Evolutionary conservation across 2,888 invertebrate species (phyloP).

Genomic region (Allacma fusca): DNA sequence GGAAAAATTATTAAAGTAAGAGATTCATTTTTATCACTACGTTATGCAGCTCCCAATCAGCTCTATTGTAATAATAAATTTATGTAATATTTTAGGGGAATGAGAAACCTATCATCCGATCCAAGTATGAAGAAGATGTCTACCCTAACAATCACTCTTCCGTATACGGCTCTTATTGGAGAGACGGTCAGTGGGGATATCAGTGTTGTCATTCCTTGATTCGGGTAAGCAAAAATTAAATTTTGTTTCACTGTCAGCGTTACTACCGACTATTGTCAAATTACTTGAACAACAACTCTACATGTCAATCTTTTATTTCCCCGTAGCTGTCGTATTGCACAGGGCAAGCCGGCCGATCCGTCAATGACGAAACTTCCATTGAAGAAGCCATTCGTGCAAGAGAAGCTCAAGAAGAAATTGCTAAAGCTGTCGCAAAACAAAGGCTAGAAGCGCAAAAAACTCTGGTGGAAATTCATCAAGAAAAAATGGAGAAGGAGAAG

Average conservation of each 20-base stretch:
- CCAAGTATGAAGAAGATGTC: slow-evolving; percentile 93
- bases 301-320: no score
- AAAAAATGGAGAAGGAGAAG: slow-evolving; percentile 60
- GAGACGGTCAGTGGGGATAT: slow-evolving; percentile 92
- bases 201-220: slow-evolving; percentile 93
- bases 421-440: slow-evolving; percentile 50
- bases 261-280: no score
- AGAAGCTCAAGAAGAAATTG: slow-evolving; percentile 46
- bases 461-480: slow-evolving; percentile 61
- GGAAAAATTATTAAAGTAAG: slow-evolving; percentile 75
- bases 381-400: slow-evolving; percentile 45
- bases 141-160: slow-evolving; percentile 90
- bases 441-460: slow-evolving; percentile 53
- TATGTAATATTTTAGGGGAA: slow-evolving; percentile 70
- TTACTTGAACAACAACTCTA: no score
- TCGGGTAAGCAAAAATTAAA: slow-evolving; percentile 42
- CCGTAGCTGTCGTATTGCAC: slow-evolving; percentile 83
- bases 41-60: no score
- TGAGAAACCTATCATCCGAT: slow-evolving; percentile 85
- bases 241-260: no score
- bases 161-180: slow-evolving; percentile 97
- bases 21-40: neutral
- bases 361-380: slow-evolving; percentile 58
- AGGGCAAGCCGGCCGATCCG: slow-evolving; percentile 73
- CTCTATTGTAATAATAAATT: neutral